Conservation (phyloP, 1,140 invertebrate genomes). For the Dendrolimus punctatus region DNA sequence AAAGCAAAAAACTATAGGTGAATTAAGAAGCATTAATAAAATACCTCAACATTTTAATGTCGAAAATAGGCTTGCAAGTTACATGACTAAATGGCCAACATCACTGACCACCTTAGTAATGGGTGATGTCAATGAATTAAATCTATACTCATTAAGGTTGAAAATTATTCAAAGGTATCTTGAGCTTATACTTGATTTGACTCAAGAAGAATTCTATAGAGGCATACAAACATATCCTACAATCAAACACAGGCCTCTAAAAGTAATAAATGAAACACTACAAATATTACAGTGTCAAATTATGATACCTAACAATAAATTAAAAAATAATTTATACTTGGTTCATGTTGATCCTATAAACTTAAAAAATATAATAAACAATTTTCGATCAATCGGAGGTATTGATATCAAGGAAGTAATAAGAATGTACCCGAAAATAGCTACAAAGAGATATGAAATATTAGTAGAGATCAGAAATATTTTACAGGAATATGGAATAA, state of each 20-base stretch:
- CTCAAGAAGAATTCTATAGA: slow-evolving; percentile 54
- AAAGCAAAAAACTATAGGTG: slow-evolving; percentile 41
- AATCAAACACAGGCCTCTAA: slow-evolving; percentile 64
- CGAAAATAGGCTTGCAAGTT: slow-evolving; percentile 54
- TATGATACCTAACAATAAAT: slow-evolving; percentile 58
- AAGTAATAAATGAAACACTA: slow-evolving; percentile 60
- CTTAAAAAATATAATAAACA: slow-evolving; percentile 56
- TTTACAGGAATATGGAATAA: slow-evolving; percentile 63
- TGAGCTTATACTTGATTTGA: slow-evolving; percentile 61
- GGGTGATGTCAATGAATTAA: slow-evolving; percentile 33
- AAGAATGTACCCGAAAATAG: slow-evolving; percentile 61
- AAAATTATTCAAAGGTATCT: slow-evolving; percentile 62
- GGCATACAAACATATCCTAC: slow-evolving; percentile 61
- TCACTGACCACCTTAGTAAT: slow-evolving; percentile 45
- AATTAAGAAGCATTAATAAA: slow-evolving; percentile 43
- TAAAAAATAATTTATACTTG: slow-evolving; percentile 68
- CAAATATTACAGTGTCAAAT: slow-evolving; percentile 62
- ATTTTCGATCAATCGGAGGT: slow-evolving; percentile 52
- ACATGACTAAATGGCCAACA: slow-evolving; percentile 50
- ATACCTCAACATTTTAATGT: slow-evolving; percentile 45
- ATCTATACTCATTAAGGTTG: slow-evolving; percentile 43
- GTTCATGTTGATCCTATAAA: slow-evolving; percentile 62
- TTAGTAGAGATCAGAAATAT: slow-evolving; percentile 57
- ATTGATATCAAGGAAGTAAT: slow-evolving; percentile 63
- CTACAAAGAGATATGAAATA: slow-evolving; percentile 47